phyloP scores from a whole-genome alignment of 1,140 invertebrate species.

The Maconellicoccus hirsutus region DNA sequence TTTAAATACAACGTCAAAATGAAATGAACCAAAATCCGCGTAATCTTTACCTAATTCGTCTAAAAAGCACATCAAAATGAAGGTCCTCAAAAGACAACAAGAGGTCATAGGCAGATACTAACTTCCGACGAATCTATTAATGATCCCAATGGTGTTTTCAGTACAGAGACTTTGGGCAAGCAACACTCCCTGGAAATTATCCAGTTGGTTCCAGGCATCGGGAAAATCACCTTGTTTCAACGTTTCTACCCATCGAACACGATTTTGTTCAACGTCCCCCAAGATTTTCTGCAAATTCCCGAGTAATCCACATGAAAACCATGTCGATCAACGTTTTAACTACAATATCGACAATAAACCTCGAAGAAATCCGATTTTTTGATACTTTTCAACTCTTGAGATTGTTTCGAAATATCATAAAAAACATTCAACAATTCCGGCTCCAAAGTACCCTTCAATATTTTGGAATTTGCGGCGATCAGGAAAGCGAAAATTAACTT shows the following conservation, averaged over 20 bases:
- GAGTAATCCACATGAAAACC: background rate
- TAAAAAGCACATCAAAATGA: too few relatives aligned
- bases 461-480: background rate
- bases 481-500: background rate
- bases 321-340: background rate
- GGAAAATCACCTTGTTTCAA: background rate
- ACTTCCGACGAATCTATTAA: background rate
- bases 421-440: background rate
- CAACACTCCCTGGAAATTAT: background rate
- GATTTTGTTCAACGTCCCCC: background rate
- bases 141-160: background rate
- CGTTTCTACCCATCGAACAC: background rate
- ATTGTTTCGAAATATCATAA: background rate
- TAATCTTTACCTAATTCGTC: background rate
- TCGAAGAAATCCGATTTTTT: background rate
- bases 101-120: background rate
- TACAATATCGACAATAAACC: background rate
- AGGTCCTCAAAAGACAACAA: too few relatives aligned
- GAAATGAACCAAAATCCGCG: background rate
- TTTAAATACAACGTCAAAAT: background rate
- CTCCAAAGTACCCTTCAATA: background rate
- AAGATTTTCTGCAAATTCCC: background rate
- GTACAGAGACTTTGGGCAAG: background rate
- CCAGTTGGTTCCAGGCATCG: background rate
- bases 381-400: background rate